Evolutionary conservation across 2,797 vertebrate species (phyloP), one percentile per base, ranked within the genome.

Genomic region (Malurus leucopterus): DNA sequence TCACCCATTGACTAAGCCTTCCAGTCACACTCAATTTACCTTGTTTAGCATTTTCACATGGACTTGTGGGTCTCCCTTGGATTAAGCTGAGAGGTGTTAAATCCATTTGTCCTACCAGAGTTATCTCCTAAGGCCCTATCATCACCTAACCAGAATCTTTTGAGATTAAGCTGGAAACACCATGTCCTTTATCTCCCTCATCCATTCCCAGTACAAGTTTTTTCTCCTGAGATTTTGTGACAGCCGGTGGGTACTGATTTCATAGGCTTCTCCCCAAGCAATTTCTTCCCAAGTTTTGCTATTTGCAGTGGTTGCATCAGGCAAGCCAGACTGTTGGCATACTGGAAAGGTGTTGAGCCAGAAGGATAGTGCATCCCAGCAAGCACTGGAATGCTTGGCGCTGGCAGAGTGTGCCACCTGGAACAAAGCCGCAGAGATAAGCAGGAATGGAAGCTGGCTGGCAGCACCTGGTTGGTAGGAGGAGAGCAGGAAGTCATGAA

Each of bases 311-410:
- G 65, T 62, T 58, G 29, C 50, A 46, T 50, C 43, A 55, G 72
- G 70, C 49, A 55, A 68, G 49, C 18, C 61, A 54, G 55, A 32
- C 19, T 21, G 24, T 13, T 57, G 43, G 54, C 29, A n/a, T 18
- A 23, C 24, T 20, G 30, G 22, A 27, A 69, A 13, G 13, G 14
- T 3, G 22, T 38, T 9, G 38, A 94, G 51, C 19, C 34, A 51
- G 87, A 63, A 63, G 55, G 22, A 69, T 0, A 14, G 58, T 24
- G 50, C 32, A 40, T 36, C 43, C 16, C 46, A 36, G 54, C 5
- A 0, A 0, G 3, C 0, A 1, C 6, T 24, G 32, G 65, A 69
- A 49, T 0, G 3, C 53, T 70, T 3, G 3, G 49, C 0, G 0
- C 40, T 49, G 29, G 51, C 67, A 57, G 51, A 65, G 13, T 1